Percentiles rank a stretch among this genome's conserved stretches.
phyloP scores from a whole-genome alignment of 2,797 vertebrate species.

The Siniperca scherzeri region DNA sequence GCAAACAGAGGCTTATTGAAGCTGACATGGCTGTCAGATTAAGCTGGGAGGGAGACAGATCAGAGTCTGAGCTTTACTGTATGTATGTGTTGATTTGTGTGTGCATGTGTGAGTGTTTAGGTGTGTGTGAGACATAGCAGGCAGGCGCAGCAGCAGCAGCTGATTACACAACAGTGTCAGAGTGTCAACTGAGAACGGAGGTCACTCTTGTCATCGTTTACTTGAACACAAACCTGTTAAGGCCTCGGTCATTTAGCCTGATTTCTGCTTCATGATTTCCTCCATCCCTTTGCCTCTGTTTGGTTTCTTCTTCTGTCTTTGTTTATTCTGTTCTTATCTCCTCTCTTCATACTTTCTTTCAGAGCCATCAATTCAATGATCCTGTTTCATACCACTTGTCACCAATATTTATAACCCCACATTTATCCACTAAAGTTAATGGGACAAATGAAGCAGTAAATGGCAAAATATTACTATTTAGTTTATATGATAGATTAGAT shows the following conservation, averaged over 20 bases:
- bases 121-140: conserved; percentile 5
- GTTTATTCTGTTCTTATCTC: conserved; percentile 8
- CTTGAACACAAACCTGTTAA: conserved; percentile 49
- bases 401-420: background rate
- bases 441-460: background rate
- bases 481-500: background rate
- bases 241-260: conserved; percentile 28
- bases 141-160: conserved; percentile 30
- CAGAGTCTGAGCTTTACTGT: conserved; percentile 40
- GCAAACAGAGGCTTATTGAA: conserved; percentile 54
- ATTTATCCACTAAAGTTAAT: background rate
- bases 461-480: background rate
- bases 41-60: conserved; percentile 52
- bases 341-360: background rate
- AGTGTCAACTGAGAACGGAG: conserved; percentile 42
- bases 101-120: background rate
- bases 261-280: conserved; percentile 25
- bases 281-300: background rate
- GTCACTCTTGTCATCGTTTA: conserved; percentile 37
- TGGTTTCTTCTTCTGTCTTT: background rate
- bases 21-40: conserved; percentile 65
- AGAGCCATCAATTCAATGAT: background rate
- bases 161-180: conserved; percentile 52
- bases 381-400: background rate
- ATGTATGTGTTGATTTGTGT: conserved; percentile 37